A percentile compares a stretch with the other conserved stretches of the same genome.
These are phyloP conservation scores for Lingula anatina DNA, from an alignment of 2,888 invertebrate genomes.

Conservation along the genomic window DNA sequence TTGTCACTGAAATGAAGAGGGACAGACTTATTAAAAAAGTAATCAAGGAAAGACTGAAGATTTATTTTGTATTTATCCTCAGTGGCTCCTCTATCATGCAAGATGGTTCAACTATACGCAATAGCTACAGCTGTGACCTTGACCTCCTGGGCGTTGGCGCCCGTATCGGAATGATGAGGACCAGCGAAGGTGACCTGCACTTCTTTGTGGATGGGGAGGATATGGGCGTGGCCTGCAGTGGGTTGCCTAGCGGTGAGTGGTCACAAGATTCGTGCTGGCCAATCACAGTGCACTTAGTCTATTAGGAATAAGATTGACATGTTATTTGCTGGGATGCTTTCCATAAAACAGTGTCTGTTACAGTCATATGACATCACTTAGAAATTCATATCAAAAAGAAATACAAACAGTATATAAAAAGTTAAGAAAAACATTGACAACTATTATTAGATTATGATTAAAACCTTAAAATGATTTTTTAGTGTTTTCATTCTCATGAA, in stretches of 20 bases:
- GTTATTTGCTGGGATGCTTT: no score
- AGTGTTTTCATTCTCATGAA: no score
- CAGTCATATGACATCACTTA: no score
- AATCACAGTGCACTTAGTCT: neutral
- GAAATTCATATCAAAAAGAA: no score
- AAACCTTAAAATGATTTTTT: neutral
- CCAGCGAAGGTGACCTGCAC: conserved; percentile 67
- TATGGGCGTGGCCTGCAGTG: conserved; percentile 43
- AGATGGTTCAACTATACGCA: conserved; percentile 77
- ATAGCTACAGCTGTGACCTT: conserved; percentile 79
- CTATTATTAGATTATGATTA: neutral
- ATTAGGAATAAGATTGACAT: neutral
- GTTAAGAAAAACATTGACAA: neutral
- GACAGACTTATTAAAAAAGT: no score
- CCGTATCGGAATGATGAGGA: conserved; percentile 82
- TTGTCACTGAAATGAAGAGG: no score
- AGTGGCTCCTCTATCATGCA: conserved; percentile 86
- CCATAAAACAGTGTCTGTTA: neutral
- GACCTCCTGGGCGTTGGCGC: conserved; percentile 75
- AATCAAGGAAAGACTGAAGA: no score
- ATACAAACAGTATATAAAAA: no score
- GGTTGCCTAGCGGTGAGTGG: conserved; percentile 35
- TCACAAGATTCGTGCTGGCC: neutral
- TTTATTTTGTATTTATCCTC: no score
- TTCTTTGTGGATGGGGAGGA: conserved; percentile 46